A percentile compares a stretch with the other conserved stretches of the same genome.
phyloP scores from a whole-genome alignment of 2,113 vertebrate species.

The Ptilonorhynchus violaceus region DNA sequence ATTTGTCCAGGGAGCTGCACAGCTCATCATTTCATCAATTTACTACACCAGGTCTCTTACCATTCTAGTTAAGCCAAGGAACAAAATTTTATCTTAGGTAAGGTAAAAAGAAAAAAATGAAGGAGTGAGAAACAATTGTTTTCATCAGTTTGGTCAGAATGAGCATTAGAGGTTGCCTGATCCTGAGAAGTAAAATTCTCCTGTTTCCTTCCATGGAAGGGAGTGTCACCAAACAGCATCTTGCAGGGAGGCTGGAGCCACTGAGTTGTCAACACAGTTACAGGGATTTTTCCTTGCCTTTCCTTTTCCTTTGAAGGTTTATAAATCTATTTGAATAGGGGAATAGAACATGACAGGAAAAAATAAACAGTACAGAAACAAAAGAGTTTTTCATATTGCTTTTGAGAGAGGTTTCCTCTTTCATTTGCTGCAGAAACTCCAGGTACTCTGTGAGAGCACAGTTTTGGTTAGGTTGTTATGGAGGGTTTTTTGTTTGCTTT shows the following conservation, averaged over 20 bases:
- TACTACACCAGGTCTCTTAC: neutral
- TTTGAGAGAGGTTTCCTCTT: neutral
- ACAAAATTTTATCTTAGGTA: neutral
- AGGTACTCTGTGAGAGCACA: neutral
- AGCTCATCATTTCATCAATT: neutral
- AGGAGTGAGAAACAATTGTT: neutral
- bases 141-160: neutral
- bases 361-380: neutral
- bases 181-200: neutral
- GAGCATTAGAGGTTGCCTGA: neutral
- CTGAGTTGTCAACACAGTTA: neutral
- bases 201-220: neutral
- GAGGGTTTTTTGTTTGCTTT: neutral
- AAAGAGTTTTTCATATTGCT: neutral
- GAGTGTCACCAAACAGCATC: neutral
- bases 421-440: neutral
- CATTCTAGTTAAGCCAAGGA: neutral
- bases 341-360: neutral
- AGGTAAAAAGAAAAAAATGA: neutral
- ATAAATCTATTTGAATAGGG: neutral
- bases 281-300: neutral
- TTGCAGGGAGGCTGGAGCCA: neutral
- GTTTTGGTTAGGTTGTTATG: neutral
- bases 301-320: neutral
- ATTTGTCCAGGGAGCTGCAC: neutral